Percentiles rank a stretch among this genome's conserved stretches.
phyloP scores from a whole-genome alignment of 2,888 invertebrate genomes.

The Cryptosula pallasiana region DNA sequence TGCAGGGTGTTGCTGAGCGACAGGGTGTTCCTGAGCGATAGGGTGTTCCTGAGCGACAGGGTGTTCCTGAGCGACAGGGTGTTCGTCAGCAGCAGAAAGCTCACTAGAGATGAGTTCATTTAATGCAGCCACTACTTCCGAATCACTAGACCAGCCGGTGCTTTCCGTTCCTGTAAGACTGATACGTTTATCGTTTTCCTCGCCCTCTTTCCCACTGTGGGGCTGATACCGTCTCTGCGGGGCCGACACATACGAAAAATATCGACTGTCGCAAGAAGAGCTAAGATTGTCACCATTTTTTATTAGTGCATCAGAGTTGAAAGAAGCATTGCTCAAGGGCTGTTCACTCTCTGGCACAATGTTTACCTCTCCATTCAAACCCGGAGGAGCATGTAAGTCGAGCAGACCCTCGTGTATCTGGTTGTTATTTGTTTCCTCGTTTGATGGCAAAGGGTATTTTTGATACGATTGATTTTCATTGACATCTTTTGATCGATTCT shows the following conservation, averaged over 20 bases:
- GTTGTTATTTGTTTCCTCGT: background rate
- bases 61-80: background rate
- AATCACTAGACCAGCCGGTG: background rate
- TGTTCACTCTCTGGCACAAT: background rate
- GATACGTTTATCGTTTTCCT: background rate
- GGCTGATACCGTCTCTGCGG: background rate
- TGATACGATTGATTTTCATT: no score
- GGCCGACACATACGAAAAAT: constrained; percentile 6
- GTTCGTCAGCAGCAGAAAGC: background rate
- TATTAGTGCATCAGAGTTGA: background rate
- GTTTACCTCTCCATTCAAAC: background rate
- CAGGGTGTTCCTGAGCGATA: background rate
- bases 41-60: background rate
- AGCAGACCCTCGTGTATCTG: background rate
- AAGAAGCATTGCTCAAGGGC: no score
- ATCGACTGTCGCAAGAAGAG: constrained; percentile 4
- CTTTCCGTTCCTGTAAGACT: background rate
- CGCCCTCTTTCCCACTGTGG: background rate
- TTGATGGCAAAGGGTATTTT: no score
- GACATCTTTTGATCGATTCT: no score
- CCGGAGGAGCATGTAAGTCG: background rate
- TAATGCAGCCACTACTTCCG: background rate
- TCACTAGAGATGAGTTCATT: background rate
- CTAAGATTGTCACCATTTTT: constrained; percentile 7
- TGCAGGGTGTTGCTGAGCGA: no score